phyloP scores from a whole-genome alignment of 2,113 vertebrate species.

The Noctilio leporinus region DNA sequence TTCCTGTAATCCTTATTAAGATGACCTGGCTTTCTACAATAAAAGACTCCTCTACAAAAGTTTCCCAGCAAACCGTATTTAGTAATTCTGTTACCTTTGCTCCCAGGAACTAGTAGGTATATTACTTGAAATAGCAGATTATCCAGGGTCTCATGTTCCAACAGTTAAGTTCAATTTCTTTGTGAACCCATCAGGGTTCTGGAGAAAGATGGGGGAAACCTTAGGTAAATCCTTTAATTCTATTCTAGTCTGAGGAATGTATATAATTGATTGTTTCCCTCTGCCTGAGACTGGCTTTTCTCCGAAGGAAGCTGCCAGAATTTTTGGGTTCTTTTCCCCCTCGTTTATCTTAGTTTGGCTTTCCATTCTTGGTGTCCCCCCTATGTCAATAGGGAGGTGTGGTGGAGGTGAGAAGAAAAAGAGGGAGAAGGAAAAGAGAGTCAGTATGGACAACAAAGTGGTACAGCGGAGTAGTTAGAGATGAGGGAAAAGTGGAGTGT shows the following conservation, averaged over 20 bases:
- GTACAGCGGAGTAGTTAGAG: not conserved
- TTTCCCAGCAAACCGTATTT: not conserved
- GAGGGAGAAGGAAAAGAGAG: not conserved
- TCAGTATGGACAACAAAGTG: not conserved
- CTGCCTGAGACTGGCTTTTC: not conserved
- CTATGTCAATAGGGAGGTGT: not conserved
- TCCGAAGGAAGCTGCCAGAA: not conserved
- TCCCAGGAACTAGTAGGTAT: not conserved
- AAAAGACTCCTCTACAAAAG: not conserved
- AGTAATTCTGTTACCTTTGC: not conserved
- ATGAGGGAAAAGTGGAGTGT: not conserved
- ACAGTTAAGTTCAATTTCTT: not conserved
- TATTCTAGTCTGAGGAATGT: not conserved
- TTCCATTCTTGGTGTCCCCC: not conserved
- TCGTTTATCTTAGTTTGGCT: not conserved
- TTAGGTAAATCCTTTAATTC: not conserved
- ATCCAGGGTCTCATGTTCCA: not conserved
- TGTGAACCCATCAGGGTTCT: not conserved
- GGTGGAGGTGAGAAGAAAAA: not conserved
- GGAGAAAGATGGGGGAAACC: not conserved
- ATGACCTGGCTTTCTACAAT: not conserved
- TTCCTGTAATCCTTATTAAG: not conserved
- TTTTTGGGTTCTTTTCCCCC: not conserved
- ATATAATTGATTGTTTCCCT: not conserved
- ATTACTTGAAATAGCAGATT: not conserved